Evolutionary conservation across 2,888 invertebrate species (phyloP).

Genomic region (Gandaritis pyraliata): DNA sequence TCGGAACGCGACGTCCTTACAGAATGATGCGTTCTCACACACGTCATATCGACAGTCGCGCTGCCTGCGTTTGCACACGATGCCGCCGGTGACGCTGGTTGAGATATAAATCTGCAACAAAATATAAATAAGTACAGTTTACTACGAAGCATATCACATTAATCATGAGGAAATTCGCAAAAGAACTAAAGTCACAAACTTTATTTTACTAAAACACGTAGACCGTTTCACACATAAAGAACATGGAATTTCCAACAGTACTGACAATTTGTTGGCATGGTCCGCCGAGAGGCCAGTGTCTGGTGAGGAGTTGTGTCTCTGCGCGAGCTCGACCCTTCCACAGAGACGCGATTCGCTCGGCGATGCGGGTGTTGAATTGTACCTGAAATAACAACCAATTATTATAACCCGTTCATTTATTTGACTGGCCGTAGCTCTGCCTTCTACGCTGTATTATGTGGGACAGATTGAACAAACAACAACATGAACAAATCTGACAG

Average conservation of each 20-base stretch:
- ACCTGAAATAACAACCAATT: conserved; percentile 53
- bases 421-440: too few relatives aligned
- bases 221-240: too few relatives aligned
- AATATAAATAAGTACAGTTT: too few relatives aligned
- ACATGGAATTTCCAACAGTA: conserved; percentile 11
- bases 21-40: conserved; percentile 85
- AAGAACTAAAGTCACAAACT: too few relatives aligned
- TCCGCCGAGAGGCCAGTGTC: conserved; percentile 71
- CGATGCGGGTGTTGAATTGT: conserved; percentile 82
- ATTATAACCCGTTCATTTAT: not conserved
- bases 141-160: too few relatives aligned
- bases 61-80: conserved; percentile 52
- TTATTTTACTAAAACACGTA: too few relatives aligned
- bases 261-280: conserved; percentile 72
- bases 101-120: conserved; percentile 76
- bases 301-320: conserved; percentile 80
- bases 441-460: too few relatives aligned
- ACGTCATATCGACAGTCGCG: conserved; percentile 27
- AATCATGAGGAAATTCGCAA: too few relatives aligned
- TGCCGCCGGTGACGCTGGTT: conserved; percentile 78
- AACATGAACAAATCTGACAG: too few relatives aligned
- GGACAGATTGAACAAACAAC: too few relatives aligned
- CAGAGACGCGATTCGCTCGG: conserved; percentile 74
- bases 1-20: conserved; percentile 96
- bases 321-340: conserved; percentile 70